phyloP scores from a whole-genome alignment of 2,797 vertebrate species.

The Coreius guichenoti region DNA sequence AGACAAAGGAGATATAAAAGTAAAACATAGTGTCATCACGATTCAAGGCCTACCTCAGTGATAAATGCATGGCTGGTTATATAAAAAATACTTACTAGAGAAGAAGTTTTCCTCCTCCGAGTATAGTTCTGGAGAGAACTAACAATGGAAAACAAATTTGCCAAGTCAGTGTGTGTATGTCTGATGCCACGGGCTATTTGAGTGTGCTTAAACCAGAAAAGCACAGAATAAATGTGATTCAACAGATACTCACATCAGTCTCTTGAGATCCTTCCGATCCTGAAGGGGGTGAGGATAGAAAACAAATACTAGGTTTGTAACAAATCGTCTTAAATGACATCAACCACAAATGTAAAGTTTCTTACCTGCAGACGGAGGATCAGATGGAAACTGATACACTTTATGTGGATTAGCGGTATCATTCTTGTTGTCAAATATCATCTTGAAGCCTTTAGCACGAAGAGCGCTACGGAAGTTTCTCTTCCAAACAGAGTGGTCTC shows the following conservation, averaged over 20 bases:
- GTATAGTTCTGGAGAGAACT: slow-evolving; percentile 27
- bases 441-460: slow-evolving; percentile 78
- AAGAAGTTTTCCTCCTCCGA: neutral
- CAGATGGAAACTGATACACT: slow-evolving; percentile 77
- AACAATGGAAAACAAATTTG: slow-evolving; percentile 1
- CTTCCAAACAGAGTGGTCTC: slow-evolving; percentile 86
- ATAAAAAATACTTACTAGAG: slow-evolving; percentile 26
- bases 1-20: neutral
- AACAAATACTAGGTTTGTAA: neutral
- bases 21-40: neutral
- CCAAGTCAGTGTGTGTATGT: slow-evolving; percentile 3
- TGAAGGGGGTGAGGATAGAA: neutral
- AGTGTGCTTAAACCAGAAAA: neutral
- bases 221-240: neutral
- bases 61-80: neutral
- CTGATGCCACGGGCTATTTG: neutral
- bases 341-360: neutral
- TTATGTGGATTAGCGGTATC: slow-evolving; percentile 84
- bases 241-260: slow-evolving; percentile 36
- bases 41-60: neutral
- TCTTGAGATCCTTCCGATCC: slow-evolving; percentile 36
- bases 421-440: slow-evolving; percentile 78
- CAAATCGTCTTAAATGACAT: neutral
- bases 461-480: slow-evolving; percentile 91
- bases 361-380: slow-evolving; percentile 66